Base-by-base conservation (phyloP, 2,113 vertebrate species). In the Phyllopteryx taeniolatus region DNA sequence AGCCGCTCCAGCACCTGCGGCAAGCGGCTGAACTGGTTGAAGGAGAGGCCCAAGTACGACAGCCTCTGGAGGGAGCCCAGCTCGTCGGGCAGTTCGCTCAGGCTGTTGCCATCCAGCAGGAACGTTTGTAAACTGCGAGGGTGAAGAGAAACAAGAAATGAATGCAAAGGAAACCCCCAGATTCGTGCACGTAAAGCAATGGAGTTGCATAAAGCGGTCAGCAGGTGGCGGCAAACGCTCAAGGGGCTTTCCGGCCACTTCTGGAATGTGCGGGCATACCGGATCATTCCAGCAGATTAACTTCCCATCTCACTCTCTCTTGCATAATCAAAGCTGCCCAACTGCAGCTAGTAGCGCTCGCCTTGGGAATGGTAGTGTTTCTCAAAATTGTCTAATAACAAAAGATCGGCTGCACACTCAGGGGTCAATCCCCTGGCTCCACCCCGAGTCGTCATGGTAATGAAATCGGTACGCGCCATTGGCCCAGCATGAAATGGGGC, bases 81-180 rank as follows among this genome's bases (percentile, higher is more conserved):
- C 83, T 98, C 96, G 8, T 76, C 83, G 69, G 97, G 97, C 75
- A 99, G 93, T 33, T 92, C 92, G 44, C 90, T 91, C n/a, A 99
- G 93, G 83, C 91, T 94, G 91, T 99, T 99, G 62, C 98, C 98
- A 76, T 99, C 98, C 87, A 99, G 84, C 79, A 99, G 90, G 90
- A 99, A 95, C 0, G 96, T 99, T 93, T 99, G 97, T 86, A 99
- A 93, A 85, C 98, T 99, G 84, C 3, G 17, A 27, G 33, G 49
- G n/a, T 49, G 8, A 31, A 6, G 14, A 67, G 14, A 11, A 5
- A 22, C 11, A 1, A 13, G 8, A 20, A 13, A 22, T 42, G 11
- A 51, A 11, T 42, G 42, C 17, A 68, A 31, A 3, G 19, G 54
- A 4, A 9, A 42, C 27, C 8, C 33, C 5, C 63, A 60, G 6